Evolutionary conservation across 2,797 vertebrate species (phyloP), one percentile per base, ranked within the genome.

Genomic region (Furcifer pardalis): DNA sequence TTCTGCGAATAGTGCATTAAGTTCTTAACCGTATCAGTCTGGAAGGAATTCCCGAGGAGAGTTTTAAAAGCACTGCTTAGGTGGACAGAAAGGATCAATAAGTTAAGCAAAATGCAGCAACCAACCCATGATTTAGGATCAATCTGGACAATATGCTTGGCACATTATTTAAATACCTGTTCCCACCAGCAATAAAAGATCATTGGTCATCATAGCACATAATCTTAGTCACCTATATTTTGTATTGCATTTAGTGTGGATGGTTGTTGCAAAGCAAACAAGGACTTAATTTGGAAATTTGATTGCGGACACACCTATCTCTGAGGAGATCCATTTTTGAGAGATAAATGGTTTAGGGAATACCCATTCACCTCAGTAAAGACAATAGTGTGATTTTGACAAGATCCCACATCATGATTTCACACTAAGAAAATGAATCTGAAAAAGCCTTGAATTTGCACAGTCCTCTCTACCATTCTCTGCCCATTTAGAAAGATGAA

Each of bases 31-130:
- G 7, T n/a, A 44, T 12, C 42, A 2, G 6, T 56, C 32, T n/a
- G 49, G 21, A 75, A 52, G 30, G 10, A n/a, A 59, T 17, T 42
- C 10, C 12, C n/a, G 15, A 42, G 42, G 37, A n/a, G 19, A 40
- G 19, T 83, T 83, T 63, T 27, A 77, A 15, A 69, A 72, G 37
- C 40, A 52, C 44, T 68, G 46, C 30, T 56, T 81, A 81, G 73
- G 68, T 27, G 37, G 44, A 56, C 44, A 15, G 59, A 68, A 71
- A 56, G 37, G 63, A 27, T 42, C 32, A 68, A 25, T 42, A 40
- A 1, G 35, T 4, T 17, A 17, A 17, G 49, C 15, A 66, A 56
- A 65, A 68, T 27, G 59, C 21, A 77, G 42, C 49, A 68, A 60
- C n/a, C 52, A 69, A 37, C 63, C 44, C 44, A 3, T 60, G 46